Evolutionary conservation across 2,888 invertebrate genomes (phyloP).

Genomic region (Sinhomidia bicolor): DNA sequence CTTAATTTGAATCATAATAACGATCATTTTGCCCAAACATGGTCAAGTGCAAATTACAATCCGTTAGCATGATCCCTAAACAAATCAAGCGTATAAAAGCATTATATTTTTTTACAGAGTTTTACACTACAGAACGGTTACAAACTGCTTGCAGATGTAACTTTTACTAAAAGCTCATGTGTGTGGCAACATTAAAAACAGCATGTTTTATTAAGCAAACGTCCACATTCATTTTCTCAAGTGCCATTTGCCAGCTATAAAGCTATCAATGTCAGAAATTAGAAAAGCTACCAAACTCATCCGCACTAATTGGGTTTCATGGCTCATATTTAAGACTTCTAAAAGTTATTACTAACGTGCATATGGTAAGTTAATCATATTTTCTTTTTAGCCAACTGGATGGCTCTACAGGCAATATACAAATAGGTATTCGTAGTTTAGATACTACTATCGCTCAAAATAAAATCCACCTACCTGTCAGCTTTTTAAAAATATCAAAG

Average conservation of each 20-base stretch:
- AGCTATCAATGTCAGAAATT: slow-evolving; percentile 65
- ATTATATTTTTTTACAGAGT: neutral
- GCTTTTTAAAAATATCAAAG: neutral
- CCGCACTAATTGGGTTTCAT: slow-evolving; percentile 64
- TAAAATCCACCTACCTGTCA: neutral
- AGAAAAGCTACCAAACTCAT: slow-evolving; percentile 54
- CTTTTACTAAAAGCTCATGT: neutral
- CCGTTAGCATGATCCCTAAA: neutral
- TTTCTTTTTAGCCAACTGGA: neutral
- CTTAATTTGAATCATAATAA: neutral
- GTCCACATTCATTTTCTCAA: slow-evolving; percentile 30
- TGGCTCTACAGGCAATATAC: neutral
- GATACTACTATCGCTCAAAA: neutral
- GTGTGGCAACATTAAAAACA: neutral
- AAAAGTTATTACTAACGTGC: neutral
- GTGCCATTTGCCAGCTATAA: slow-evolving; percentile 51
- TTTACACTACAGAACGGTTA: too few species aligned
- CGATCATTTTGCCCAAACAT: slow-evolving; percentile 3
- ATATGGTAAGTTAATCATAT: neutral
- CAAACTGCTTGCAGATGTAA: neutral
- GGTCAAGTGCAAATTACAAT: neutral
- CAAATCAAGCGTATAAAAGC: neutral
- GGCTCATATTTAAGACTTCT: slow-evolving; percentile 32
- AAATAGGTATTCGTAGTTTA: neutral
- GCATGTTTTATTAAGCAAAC: neutral